Evolutionary conservation across 2,113 vertebrate species (phyloP), one percentile per base, ranked within the genome.

Genomic region (Egretta garzetta): DNA sequence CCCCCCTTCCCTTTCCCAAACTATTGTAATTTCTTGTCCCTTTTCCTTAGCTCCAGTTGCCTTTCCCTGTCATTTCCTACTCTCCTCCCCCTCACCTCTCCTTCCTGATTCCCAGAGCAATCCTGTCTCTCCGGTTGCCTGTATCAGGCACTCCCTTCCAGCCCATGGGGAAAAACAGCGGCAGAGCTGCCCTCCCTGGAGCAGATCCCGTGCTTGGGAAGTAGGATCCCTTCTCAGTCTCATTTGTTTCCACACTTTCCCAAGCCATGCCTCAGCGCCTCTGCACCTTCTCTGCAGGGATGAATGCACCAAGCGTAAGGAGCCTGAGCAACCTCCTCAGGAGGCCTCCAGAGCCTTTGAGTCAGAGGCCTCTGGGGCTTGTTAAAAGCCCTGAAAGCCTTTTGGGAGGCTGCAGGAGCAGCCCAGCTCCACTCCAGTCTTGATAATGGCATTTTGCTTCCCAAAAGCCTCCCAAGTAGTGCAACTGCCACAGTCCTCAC

Each of bases 241-340:
- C 58, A n/a, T 33, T 45, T 86, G 67, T 60, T 72, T 47, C 59
- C 21, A 43, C 12, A 14, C 18, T 70, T 94, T 83, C 20, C 52
- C 67, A 91, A 76, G 39, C 18, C 23, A 56, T 3, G 23, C 52
- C 79, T 93, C 43, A 47, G 66, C 0, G 2, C 13, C 52, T 53
- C 41, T 2, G 11, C 30, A 60, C 21, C 49, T 35, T 9, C 55
- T 79, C 92, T 83, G 66, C 8, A 52, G 49, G 23, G 71, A 80
- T 2, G 0, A 88, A 39, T 3, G 8, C 20, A 63, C 20, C 52
- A 67, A 66, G n/a, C 0, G 0, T 56, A 72, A 43, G 66, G 62
- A 96, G 15, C 27, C 52, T 60, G 32, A 87, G 41, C 4, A 75
- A 23, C 18, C 33, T 77, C 28, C 76, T 62, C 63, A 39, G 67